These are phyloP conservation scores for Elephas maximus DNA, from an alignment of 2,113 vertebrate species.

Conservation along the genomic window DNA sequence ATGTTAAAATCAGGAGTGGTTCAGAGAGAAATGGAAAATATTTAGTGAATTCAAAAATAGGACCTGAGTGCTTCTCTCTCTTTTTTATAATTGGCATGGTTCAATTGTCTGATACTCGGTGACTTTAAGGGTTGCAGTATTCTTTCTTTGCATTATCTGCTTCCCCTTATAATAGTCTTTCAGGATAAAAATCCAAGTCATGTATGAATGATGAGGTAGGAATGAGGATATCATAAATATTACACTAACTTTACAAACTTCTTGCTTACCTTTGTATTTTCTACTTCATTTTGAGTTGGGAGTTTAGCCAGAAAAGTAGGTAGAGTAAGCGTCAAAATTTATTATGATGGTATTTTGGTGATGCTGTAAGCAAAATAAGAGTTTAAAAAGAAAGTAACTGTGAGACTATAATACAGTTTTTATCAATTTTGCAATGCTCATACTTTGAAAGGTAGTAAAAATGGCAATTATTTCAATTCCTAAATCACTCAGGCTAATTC, in stretches of 20 bases:
- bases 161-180: neutral
- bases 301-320: neutral
- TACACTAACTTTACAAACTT: constrained; percentile 18
- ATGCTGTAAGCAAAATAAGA: neutral
- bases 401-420: neutral
- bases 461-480: neutral
- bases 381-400: neutral
- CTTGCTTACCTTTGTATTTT: constrained; percentile 59
- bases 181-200: constrained; percentile 16
- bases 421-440: neutral
- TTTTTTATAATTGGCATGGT: neutral
- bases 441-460: constrained; percentile 27
- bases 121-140: neutral
- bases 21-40: constrained; percentile 51
- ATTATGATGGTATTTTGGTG: neutral
- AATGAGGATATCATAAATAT: constrained; percentile 26
- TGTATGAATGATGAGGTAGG: neutral
- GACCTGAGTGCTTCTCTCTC: neutral
- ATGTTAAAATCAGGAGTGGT: neutral
- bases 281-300: neutral
- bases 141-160: neutral
- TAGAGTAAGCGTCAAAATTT: constrained; percentile 34
- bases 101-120: neutral
- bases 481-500: neutral
- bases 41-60: constrained; percentile 36